These are phyloP conservation scores for Drosophila lowei DNA, from an alignment of 1,140 invertebrate species.

Conservation along the genomic window DNA sequence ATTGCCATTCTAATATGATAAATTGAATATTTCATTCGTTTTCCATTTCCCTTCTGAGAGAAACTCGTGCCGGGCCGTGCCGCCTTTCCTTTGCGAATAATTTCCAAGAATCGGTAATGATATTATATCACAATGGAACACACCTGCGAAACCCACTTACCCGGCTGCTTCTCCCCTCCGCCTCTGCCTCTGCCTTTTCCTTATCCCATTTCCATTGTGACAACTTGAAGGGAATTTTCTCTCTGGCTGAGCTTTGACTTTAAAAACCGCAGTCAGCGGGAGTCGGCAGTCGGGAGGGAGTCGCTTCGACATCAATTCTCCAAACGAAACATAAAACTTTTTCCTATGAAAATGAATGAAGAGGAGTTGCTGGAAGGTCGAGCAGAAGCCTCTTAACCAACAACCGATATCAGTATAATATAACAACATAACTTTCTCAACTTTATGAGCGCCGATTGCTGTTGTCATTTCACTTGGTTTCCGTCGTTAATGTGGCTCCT, in stretches of 20 bases:
- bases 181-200: background rate
- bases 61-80: no score
- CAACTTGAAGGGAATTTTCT: conserved; percentile 6
- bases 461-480: conserved; percentile 56
- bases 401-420: conserved; percentile 58
- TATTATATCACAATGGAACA: conserved; percentile 36
- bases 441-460: conserved; percentile 62
- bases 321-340: conserved; percentile 48
- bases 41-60: background rate
- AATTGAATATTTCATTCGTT: conserved; percentile 9
- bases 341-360: conserved; percentile 40
- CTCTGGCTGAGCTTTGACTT: conserved; percentile 19
- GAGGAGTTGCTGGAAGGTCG: background rate
- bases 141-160: conserved; percentile 33
- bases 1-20: conserved; percentile 3
- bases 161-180: background rate
- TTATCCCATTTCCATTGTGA: conserved; percentile 35
- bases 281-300: background rate
- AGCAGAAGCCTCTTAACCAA: conserved; percentile 25
- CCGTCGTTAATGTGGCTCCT: conserved; percentile 44
- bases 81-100: conserved; percentile 10
- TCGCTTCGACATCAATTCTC: conserved; percentile 39
- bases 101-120: conserved; percentile 36
- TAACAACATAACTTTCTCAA: conserved; percentile 59
- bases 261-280: conserved; percentile 31